Conservation (phyloP, 1,140 invertebrate genomes). For the Zelostemma sp. region DNA sequence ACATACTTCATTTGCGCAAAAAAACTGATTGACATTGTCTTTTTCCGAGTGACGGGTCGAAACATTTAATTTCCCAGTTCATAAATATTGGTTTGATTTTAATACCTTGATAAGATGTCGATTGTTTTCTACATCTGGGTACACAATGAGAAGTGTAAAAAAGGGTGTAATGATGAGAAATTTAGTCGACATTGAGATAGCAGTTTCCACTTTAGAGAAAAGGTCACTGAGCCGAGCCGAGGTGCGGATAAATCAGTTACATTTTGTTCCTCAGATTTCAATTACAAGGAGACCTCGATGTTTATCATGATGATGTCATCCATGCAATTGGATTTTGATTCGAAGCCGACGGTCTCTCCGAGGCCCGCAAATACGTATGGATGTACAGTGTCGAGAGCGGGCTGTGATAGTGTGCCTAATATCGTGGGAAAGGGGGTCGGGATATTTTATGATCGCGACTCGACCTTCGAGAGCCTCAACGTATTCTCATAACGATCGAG, state of each 20-base stretch:
- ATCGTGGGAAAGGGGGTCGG: conserved; percentile 1
- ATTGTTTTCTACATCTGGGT: too few relatives aligned
- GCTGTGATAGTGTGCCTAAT: conserved; percentile 10
- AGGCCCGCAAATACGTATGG: conserved; percentile 28
- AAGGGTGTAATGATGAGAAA: conserved; percentile 27
- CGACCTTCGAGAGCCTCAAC: background rate
- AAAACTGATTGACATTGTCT: too few relatives aligned
- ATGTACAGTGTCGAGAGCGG: conserved; percentile 35
- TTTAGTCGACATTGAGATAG: conserved; percentile 24
- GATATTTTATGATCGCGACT: background rate
- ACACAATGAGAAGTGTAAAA: background rate
- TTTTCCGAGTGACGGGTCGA: too few relatives aligned
- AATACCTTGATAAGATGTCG: too few relatives aligned
- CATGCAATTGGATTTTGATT: conserved; percentile 45
- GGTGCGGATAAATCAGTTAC: conserved; percentile 48
- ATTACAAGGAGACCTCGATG: conserved; percentile 42
- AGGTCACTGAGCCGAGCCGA: conserved; percentile 37
- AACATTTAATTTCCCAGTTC: too few relatives aligned
- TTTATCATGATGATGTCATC: conserved; percentile 48
- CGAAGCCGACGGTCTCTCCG: conserved; percentile 16
- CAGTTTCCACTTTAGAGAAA: conserved; percentile 28
- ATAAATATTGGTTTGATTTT: too few relatives aligned
- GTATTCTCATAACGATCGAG: background rate
- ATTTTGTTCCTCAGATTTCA: conserved; percentile 46
- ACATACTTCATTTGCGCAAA: too few relatives aligned